Conservation (phyloP, 2,797 vertebrate species). For the Crocodylus rhombifer region DNA sequence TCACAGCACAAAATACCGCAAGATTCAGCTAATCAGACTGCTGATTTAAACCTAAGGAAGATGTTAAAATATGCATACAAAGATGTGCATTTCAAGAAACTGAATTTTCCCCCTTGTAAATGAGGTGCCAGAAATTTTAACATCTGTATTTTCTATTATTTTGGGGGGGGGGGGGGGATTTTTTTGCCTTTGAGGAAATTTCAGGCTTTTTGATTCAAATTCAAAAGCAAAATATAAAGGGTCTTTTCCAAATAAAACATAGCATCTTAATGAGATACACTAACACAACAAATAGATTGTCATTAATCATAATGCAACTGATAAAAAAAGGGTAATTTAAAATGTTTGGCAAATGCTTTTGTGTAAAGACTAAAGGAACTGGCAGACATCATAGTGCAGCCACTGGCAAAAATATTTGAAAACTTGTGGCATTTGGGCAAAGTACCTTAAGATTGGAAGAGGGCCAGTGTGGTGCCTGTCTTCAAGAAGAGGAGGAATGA, state of each 20-base stretch:
- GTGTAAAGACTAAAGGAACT: background rate
- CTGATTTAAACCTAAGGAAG: background rate
- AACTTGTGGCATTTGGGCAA: too few relatives aligned
- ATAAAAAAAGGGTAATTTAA: background rate
- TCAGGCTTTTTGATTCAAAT: background rate
- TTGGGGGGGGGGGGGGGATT: background rate
- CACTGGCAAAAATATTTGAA: too few relatives aligned
- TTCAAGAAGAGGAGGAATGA: too few relatives aligned
- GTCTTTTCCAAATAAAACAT: background rate
- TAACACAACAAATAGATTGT: constrained; percentile 9
- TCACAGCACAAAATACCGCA: background rate
- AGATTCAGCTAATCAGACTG: background rate
- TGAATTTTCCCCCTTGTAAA: background rate
- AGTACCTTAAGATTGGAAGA: too few relatives aligned
- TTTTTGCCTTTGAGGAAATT: background rate
- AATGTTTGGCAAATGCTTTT: background rate
- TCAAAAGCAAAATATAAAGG: background rate
- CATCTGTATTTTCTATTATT: background rate
- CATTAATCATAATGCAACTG: background rate
- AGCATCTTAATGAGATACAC: background rate
- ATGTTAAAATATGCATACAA: background rate
- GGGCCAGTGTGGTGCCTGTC: too few relatives aligned
- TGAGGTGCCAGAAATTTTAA: background rate
- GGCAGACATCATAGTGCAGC: too few relatives aligned
- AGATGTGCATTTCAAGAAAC: background rate